These are phyloP conservation scores for Drosophila ercepeae DNA, from an alignment of 1,140 invertebrate species.

Conservation along the genomic window DNA sequence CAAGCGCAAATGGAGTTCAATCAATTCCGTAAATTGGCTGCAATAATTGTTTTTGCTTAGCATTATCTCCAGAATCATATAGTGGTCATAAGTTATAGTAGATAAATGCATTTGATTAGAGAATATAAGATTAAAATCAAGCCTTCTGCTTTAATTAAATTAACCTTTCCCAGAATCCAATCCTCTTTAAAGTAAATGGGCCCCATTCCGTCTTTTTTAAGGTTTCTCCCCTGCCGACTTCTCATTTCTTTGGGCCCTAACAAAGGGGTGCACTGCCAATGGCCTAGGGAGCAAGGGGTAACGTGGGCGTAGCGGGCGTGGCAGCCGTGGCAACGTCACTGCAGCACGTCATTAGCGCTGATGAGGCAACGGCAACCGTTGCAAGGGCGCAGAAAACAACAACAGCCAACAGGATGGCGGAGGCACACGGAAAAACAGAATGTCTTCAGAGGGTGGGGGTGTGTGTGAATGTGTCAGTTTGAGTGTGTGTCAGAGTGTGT, in stretches of 20 bases:
- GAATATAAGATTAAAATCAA: no score
- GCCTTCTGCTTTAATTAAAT: not conserved
- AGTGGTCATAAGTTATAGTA: not conserved
- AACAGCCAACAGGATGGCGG: constrained; percentile 43
- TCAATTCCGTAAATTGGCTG: constrained; percentile 22
- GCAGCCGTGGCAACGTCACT: constrained; percentile 60
- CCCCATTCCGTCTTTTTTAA: no score
- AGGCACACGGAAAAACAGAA: constrained; percentile 28
- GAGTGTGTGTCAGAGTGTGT: not conserved
- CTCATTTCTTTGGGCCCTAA: constrained; percentile 24
- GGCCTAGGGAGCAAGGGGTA: not conserved
- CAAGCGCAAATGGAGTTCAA: constrained; percentile 20
- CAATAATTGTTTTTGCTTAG: constrained; percentile 18
- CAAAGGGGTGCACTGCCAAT: constrained; percentile 12
- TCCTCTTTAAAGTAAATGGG: not conserved
- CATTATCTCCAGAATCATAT: not conserved
- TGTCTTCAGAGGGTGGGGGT: constrained; percentile 1
- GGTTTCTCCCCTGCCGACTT: no score
- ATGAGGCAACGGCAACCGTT: constrained; percentile 54
- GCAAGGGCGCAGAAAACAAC: constrained; percentile 24
- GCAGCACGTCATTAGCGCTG: constrained; percentile 76
- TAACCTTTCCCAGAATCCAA: not conserved
- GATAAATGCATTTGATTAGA: no score
- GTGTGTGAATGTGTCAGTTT: no score
- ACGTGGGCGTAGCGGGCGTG: constrained; percentile 20